Conservation (phyloP, 2,113 vertebrate genomes). For the Chaetura pelagica region DNA sequence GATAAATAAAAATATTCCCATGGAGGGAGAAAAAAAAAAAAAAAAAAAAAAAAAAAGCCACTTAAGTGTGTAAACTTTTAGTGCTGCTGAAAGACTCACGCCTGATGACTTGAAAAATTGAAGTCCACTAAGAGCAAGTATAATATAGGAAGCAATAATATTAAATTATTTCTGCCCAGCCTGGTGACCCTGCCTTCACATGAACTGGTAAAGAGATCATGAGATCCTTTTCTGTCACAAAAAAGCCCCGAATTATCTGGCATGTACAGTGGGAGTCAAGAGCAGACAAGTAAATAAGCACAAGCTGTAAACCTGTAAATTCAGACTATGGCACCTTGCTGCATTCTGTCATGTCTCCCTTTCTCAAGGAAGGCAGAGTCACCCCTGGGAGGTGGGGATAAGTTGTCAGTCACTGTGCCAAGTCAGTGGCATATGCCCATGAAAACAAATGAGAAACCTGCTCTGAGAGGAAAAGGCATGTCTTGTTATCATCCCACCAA, state of each 20-base stretch:
- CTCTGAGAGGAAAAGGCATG: background rate
- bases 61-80: background rate
- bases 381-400: background rate
- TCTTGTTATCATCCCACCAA: background rate
- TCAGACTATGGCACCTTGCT: background rate
- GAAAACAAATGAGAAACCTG: no score
- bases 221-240: background rate
- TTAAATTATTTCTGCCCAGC: background rate
- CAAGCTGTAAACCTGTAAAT: background rate
- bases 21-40: background rate
- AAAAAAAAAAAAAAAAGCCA: background rate
- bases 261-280: background rate
- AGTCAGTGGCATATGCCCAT: background rate
- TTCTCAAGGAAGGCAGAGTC: background rate
- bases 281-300: background rate
- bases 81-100: background rate
- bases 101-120: background rate
- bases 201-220: background rate
- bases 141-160: background rate
- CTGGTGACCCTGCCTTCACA: background rate
- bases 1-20: background rate
- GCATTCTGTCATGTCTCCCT: background rate
- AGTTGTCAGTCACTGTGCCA: background rate
- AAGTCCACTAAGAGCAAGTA: background rate
- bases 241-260: background rate